A percentile compares a stretch with the other conserved stretches of the same genome.
Evolutionary conservation across 2,888 invertebrate species (phyloP).

Genomic region (Scelioninae gen. 2): DNA sequence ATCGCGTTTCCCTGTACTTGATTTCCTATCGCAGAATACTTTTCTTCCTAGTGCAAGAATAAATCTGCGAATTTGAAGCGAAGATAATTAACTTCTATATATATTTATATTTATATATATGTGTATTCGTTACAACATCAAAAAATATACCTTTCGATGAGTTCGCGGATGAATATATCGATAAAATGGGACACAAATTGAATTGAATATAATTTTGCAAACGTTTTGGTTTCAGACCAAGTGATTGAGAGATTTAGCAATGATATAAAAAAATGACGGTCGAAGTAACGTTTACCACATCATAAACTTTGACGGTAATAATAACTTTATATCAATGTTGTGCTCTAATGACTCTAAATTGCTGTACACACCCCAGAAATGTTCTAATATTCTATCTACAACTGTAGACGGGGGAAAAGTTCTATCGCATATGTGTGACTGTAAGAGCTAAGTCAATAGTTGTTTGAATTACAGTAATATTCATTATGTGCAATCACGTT

Average conservation of each 20-base stretch:
- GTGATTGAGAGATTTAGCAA: too few relatives aligned
- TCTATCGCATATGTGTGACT: slow-evolving; percentile 43
- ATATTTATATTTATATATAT: too few relatives aligned
- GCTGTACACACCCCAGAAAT: slow-evolving; percentile 54
- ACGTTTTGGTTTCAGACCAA: slow-evolving; percentile 11
- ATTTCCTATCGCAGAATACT: too few relatives aligned
- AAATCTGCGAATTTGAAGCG: too few relatives aligned
- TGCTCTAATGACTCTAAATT: slow-evolving; percentile 47
- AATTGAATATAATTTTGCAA: not conserved
- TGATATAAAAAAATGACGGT: slow-evolving; percentile 33
- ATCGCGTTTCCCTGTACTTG: too few relatives aligned
- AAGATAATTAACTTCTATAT: too few relatives aligned
- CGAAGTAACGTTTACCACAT: slow-evolving; percentile 40
- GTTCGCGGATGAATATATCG: not conserved
- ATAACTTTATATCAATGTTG: slow-evolving; percentile 26
- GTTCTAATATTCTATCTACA: slow-evolving; percentile 41
- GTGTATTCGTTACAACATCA: too few relatives aligned
- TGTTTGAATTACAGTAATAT: slow-evolving; percentile 31
- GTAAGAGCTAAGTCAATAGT: slow-evolving; percentile 37
- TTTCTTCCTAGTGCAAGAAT: too few relatives aligned
- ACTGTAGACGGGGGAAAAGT: slow-evolving; percentile 49
- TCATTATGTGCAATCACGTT: slow-evolving; percentile 46
- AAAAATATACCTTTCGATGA: not conserved
- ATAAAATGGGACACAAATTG: slow-evolving; percentile 2
- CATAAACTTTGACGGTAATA: slow-evolving; percentile 34